Percentiles rank a stretch among this genome's conserved stretches.
phyloP scores from a whole-genome alignment of 2,888 invertebrate species.

The Actias luna region DNA sequence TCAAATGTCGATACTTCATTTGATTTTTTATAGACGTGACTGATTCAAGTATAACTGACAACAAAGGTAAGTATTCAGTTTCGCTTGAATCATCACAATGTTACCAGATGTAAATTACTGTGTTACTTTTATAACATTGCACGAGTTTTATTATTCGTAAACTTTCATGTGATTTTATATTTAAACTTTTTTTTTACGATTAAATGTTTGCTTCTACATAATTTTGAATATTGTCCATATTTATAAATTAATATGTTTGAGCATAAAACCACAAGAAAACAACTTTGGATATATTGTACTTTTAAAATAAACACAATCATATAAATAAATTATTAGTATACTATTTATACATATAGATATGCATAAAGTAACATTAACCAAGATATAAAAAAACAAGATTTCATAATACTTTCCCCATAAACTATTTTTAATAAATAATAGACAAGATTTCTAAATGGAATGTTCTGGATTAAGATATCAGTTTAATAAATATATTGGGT shows the following conservation, averaged over 20 bases:
- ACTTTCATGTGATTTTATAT: constrained; percentile 61
- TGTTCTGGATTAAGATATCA: constrained; percentile 35
- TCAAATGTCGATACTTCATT: constrained; percentile 23
- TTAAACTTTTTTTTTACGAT: constrained; percentile 33
- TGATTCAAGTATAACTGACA: constrained; percentile 27
- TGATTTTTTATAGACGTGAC: constrained; percentile 30
- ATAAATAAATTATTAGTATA: constrained; percentile 2
- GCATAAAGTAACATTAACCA: constrained; percentile 1
- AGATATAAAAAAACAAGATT: constrained; percentile 26
- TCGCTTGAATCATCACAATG: constrained; percentile 26
- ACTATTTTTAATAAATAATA: constrained; percentile 16
- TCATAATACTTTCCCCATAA: constrained; percentile 21
- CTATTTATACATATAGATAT: constrained; percentile 16
- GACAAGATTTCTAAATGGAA: constrained; percentile 49
- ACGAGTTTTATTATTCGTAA: constrained; percentile 46
- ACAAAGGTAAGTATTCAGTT: background rate
- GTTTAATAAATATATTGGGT: constrained; percentile 5
- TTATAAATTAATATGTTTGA: constrained; percentile 34
- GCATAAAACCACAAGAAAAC: constrained; percentile 55
- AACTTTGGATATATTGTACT: constrained; percentile 14
- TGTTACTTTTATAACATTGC: constrained; percentile 50
- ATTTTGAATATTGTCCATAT: constrained; percentile 31
- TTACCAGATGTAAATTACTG: constrained; percentile 49
- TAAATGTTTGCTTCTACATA: constrained; percentile 32
- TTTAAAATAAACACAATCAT: background rate